Evolutionary conservation across 2,113 vertebrate genomes (phyloP).

Genomic region (Chitala chitala): DNA sequence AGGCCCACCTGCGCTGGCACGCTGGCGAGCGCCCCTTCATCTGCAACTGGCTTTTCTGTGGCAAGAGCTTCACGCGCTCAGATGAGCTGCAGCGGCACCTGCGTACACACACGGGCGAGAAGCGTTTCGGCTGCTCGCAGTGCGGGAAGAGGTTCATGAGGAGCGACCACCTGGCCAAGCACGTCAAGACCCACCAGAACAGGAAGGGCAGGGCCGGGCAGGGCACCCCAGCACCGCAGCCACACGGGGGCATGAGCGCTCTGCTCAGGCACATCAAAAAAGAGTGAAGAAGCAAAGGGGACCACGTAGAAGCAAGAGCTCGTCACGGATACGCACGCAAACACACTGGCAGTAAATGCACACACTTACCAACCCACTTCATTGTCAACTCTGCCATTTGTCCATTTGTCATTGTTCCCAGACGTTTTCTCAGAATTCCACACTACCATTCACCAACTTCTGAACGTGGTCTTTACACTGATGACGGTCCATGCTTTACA

Average conservation of each 20-base stretch:
- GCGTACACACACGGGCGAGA: slow-evolving; percentile 80
- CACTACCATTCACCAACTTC: background rate
- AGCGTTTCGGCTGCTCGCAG: slow-evolving; percentile 75
- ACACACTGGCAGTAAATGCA: no score
- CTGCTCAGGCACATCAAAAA: slow-evolving; percentile 67
- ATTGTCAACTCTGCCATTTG: no score
- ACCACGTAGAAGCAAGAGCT: no score
- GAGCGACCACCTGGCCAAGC: slow-evolving; percentile 79
- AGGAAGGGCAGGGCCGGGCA: slow-evolving; percentile 59
- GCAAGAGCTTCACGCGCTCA: slow-evolving; percentile 78
- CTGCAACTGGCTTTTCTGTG: slow-evolving; percentile 82
- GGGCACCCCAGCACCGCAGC: slow-evolving; percentile 23
- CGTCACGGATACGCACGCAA: no score
- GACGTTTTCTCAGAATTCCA: background rate
- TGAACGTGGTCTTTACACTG: background rate
- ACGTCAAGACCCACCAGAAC: slow-evolving; percentile 77
- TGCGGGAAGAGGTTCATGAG: slow-evolving; percentile 80
- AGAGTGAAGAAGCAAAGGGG: slow-evolving; percentile 48
- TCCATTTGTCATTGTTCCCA: no score
- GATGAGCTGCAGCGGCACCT: slow-evolving; percentile 80
- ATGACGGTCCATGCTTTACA: background rate
- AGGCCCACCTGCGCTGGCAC: slow-evolving; percentile 81
- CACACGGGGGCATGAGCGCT: slow-evolving; percentile 49
- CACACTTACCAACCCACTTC: background rate
- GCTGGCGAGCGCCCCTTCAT: slow-evolving; percentile 77